Base-by-base conservation (phyloP, 2,113 vertebrate species). In the Heterocephalus glaber region DNA sequence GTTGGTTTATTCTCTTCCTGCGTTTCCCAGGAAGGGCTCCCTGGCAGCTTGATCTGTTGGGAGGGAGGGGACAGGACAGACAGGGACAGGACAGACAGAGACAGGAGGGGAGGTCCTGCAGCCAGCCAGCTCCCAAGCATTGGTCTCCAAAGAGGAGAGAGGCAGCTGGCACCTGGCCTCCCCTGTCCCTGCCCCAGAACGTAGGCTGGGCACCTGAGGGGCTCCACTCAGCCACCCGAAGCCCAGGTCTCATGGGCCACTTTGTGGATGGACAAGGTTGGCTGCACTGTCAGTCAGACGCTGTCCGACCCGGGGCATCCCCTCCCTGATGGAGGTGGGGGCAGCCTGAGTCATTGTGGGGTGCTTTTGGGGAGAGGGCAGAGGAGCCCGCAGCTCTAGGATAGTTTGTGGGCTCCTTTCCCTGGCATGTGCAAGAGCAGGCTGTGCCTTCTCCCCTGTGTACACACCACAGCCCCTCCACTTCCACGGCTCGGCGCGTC, bases 1-100 rank as follows among this genome's bases (percentile, higher is more conserved):
- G n/a, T 47, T 20, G 56, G 22, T 44, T 84, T 14, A 52, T 2
- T 24, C 17, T 72, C 60, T 2, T 33, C 52, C 26, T 3, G 60
- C 38, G 47, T 20, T 54, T 85, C 82, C 84, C 90, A 90, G 83
- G 38, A 94, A 88, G 77, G 74, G 26, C 30, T 86, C 22, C 81
- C 60, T 22, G 68, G 81, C 26, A 22, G 0, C n/a, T 4, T 24
- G 33, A 47, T 81, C 60, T 49, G 14, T 4, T 10, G 20, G 70
- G 54, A 89, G 63, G 58, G 65, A 89, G 63, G 58, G 72, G 58
- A 4, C 10, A 33, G 85, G 76, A 12, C 22, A 61, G 70, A 49
- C 85, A 70, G 63, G 60, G 58, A 4, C 26, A 41, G 81, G 80
- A 11, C 30, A 83, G 54, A 60, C 44, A 22, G 68, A 76, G 70